A percentile compares a stretch with the other conserved stretches of the same genome.
Evolutionary conservation across 2,888 invertebrate species (phyloP).

Genomic region (Lordiphosa andalusiaca): DNA sequence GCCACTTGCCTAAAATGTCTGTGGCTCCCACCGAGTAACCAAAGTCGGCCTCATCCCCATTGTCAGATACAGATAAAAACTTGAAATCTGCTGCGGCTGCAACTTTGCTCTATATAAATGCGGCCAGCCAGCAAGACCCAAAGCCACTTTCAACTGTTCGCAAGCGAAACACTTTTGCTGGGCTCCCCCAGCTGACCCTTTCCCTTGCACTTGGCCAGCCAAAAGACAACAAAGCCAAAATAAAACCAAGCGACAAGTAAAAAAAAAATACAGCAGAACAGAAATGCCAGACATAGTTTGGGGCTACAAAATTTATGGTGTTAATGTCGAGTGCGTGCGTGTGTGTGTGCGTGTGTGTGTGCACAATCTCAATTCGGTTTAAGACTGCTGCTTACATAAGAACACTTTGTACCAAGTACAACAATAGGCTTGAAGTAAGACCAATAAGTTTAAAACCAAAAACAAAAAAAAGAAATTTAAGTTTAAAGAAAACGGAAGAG

Average conservation of each 20-base stretch:
- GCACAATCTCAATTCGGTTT: conserved; percentile 37
- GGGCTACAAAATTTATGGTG: conserved; percentile 68
- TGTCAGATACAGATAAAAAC: conserved; percentile 59
- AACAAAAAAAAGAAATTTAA: conserved; percentile 1
- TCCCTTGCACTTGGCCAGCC: conserved; percentile 16
- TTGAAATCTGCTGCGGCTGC: conserved; percentile 67
- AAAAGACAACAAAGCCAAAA: conserved; percentile 33
- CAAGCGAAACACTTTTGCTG: conserved; percentile 49
- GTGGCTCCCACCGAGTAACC: conserved; percentile 51
- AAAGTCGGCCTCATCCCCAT: conserved; percentile 33
- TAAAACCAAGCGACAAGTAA: conserved; percentile 24
- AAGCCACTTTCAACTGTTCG: conserved; percentile 46
- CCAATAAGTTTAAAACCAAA: conserved; percentile 34
- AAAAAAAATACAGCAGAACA: conserved; percentile 17
- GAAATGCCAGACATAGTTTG: conserved; percentile 52
- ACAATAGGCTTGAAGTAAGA: conserved; percentile 33
- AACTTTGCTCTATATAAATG: conserved; percentile 56
- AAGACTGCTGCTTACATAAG: conserved; percentile 30
- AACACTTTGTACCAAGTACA: conserved; percentile 51
- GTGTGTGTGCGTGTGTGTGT: conserved; percentile 18
- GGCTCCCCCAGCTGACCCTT: conserved; percentile 12
- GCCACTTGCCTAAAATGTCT: conserved; percentile 64
- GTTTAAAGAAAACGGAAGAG: conserved; percentile 7
- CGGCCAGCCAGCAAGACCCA: conserved; percentile 24
- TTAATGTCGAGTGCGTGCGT: conserved; percentile 54